Conservation (phyloP, 2,888 invertebrate species). For the Chloromyia formosa region DNA sequence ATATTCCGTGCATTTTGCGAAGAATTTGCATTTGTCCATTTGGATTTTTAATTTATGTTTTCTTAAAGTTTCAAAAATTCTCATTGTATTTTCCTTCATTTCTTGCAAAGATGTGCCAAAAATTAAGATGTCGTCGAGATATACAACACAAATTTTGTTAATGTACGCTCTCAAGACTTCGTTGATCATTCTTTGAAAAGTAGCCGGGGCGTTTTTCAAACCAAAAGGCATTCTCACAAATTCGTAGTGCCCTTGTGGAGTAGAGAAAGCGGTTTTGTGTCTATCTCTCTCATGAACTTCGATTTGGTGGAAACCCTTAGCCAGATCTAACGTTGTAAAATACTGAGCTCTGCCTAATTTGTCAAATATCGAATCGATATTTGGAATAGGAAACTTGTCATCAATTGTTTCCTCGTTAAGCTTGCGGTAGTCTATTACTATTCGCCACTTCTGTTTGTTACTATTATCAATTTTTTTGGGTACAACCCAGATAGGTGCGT, state of each 20-base stretch:
- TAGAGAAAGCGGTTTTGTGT: constrained; percentile 55
- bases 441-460: constrained; percentile 5
- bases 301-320: constrained; percentile 41
- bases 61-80: constrained; percentile 51
- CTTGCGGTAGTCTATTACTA: background rate
- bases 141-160: constrained; percentile 43
- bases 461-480: constrained; percentile 1
- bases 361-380: constrained; percentile 41
- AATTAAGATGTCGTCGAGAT: constrained; percentile 16
- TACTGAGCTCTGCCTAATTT: constrained; percentile 44
- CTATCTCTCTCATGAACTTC: constrained; percentile 40
- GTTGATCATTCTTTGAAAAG: constrained; percentile 48
- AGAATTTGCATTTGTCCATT: constrained; percentile 38
- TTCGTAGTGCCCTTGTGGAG: constrained; percentile 52
- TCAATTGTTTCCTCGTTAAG: constrained; percentile 23
- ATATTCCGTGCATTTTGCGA: constrained; percentile 8
- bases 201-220: constrained; percentile 59
- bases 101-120: constrained; percentile 51
- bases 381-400: constrained; percentile 23
- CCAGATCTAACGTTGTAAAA: constrained; percentile 20
- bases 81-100: constrained; percentile 50
- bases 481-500: constrained; percentile 4
- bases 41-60: constrained; percentile 31
- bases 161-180: constrained; percentile 52
- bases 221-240: constrained; percentile 58